Conservation (phyloP, 2,888 invertebrate species). For the Eupithecia subfuscata region DNA sequence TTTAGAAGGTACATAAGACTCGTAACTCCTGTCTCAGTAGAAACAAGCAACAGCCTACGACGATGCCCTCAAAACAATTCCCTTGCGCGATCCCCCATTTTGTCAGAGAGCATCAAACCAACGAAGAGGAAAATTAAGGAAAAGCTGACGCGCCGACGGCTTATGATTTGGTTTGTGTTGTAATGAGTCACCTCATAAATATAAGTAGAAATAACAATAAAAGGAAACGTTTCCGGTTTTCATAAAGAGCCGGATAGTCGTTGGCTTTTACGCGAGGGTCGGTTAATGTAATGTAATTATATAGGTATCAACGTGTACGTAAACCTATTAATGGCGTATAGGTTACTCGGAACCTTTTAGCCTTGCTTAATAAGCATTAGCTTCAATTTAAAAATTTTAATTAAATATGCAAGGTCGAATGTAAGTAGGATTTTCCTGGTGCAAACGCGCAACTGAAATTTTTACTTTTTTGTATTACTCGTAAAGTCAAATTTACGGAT, state of each 20-base stretch:
- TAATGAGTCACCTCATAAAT: constrained; percentile 51
- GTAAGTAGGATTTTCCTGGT: neutral
- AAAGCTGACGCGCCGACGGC: constrained; percentile 31
- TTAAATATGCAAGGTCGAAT: constrained; percentile 10
- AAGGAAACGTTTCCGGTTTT: constrained; percentile 70
- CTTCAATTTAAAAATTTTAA: neutral
- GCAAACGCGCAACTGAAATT: neutral
- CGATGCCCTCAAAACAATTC: constrained; percentile 24
- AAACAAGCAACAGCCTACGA: constrained; percentile 10
- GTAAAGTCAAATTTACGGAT: no score
- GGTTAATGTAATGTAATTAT: constrained; percentile 65
- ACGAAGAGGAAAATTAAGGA: constrained; percentile 35
- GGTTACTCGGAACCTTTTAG: constrained; percentile 27
- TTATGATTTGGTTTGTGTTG: constrained; percentile 39
- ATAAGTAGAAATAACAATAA: constrained; percentile 69
- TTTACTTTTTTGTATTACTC: neutral
- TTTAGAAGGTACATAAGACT: neutral
- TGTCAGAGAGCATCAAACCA: constrained; percentile 34
- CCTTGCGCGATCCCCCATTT: constrained; percentile 20
- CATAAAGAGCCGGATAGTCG: constrained; percentile 64
- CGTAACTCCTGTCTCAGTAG: constrained; percentile 6
- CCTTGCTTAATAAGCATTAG: constrained; percentile 21
- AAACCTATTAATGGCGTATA: constrained; percentile 29
- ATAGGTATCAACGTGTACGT: constrained; percentile 43
- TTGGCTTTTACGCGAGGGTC: constrained; percentile 72